Conservation (phyloP, 2,888 invertebrate species). For the Oligia fasciuncula region DNA sequence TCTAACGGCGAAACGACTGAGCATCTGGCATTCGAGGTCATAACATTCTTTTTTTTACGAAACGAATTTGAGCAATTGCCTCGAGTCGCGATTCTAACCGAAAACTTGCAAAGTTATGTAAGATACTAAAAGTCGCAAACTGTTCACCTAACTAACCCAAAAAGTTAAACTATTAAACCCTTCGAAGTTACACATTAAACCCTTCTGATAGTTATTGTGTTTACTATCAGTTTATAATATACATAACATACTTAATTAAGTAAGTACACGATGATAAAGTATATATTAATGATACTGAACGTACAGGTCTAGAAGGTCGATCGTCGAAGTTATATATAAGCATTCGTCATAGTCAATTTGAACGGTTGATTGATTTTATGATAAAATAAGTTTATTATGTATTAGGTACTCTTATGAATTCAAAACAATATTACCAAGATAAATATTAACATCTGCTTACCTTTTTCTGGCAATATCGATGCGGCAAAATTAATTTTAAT, state of each 20-base stretch:
- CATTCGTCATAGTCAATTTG: constrained; percentile 31
- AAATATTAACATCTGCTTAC: constrained; percentile 34
- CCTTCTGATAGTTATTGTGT: constrained; percentile 21
- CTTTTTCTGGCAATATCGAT: constrained; percentile 27
- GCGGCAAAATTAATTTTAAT: constrained; percentile 13
- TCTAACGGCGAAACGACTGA: constrained; percentile 45
- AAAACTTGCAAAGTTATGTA: constrained; percentile 41
- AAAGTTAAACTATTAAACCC: constrained; percentile 2
- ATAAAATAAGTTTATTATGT: constrained; percentile 6
- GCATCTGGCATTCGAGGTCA: constrained; percentile 60
- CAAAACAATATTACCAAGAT: background rate
- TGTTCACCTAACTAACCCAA: constrained; percentile 3
- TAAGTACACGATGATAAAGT: constrained; percentile 23
- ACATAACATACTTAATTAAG: constrained; percentile 19
- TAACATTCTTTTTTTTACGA: constrained; percentile 58
- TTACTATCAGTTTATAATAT: constrained; percentile 5
- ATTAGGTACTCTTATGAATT: background rate
- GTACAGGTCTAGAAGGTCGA: constrained; percentile 46
- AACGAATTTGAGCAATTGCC: constrained; percentile 54
- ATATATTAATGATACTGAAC: constrained; percentile 40
- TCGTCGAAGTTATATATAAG: constrained; percentile 26
- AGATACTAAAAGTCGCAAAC: constrained; percentile 5
- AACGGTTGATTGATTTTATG: constrained; percentile 8
- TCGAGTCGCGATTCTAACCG: constrained; percentile 32
- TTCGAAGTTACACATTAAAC: background rate